Evolutionary conservation across 2,113 vertebrate genomes (phyloP), one percentile per base, ranked within the genome.

Genomic region (Zapus hudsonius): DNA sequence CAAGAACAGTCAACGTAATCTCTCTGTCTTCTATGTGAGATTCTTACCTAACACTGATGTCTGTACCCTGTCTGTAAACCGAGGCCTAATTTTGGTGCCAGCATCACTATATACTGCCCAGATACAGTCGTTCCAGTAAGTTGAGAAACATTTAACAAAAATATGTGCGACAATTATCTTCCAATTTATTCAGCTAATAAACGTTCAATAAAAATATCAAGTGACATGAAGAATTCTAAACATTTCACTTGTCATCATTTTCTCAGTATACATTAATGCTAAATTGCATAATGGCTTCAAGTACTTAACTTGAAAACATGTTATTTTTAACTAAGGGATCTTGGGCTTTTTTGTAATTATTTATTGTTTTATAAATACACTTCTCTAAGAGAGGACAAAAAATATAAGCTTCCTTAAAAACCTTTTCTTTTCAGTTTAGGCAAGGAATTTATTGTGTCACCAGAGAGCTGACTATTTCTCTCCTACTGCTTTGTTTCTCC

Each of bases 371-470:
- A 16, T 61, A 78, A 93, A 72, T 57, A 33, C 2, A 70, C 23
- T 38, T 78, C 23, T 42, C 33, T 82, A 19, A 57, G 7, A 40
- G n/a, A 22, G 47, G 8, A 38, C n/a, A 91, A n/a, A n/a, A n/a
- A n/a, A n/a, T n/a, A n/a, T n/a, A 52, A 44, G 25, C n/a, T 90
- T 95, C 15, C 59, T 75, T 79, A 22, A 84, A 83, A 87, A 93
- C 8, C 20, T 67, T 12, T 89, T 91, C 40, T 86, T 82, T 75
- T 36, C 52, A 61, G n/a, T 9, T 85, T 85, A 88, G 89, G 27
- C 20, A 84, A 74, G 84, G 3, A 87, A 84, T 87, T 81, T 84
- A n/a, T 69, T 93, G 86, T 89, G 81, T 84, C 23, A 74, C 84
- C 8, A 0, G 25, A 90, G 17, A n/a, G 19, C 9, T 87, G 25